These are phyloP conservation scores for Caligus rogercresseyi DNA, from an alignment of 1,140 invertebrate species.

Conservation along the genomic window DNA sequence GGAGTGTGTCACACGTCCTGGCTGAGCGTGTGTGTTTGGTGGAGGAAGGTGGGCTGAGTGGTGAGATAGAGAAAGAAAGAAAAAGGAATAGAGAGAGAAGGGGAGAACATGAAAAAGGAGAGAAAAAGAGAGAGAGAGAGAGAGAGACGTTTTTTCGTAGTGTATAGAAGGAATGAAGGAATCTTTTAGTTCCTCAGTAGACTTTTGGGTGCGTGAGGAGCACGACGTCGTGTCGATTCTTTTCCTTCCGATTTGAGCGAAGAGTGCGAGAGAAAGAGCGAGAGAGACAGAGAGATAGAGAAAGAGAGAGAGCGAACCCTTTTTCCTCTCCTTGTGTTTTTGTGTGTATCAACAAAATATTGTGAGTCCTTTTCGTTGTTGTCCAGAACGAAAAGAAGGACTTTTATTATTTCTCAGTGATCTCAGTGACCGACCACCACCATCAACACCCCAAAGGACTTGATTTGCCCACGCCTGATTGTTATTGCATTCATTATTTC, in stretches of 20 bases:
- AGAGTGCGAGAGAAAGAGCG: too few species aligned
- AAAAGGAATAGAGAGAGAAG: neutral
- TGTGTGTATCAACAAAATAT: too few species aligned
- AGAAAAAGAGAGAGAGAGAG: neutral
- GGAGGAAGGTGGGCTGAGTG: neutral
- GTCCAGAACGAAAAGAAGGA: neutral
- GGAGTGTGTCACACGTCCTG: too few species aligned
- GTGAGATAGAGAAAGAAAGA: neutral
- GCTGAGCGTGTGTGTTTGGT: too few species aligned
- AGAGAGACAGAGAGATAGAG: too few species aligned
- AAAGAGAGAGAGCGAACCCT: neutral
- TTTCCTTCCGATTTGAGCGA: too few species aligned
- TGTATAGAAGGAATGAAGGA: neutral
- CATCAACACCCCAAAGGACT: too few species aligned
- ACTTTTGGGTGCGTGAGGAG: neutral
- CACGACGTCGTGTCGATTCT: neutral
- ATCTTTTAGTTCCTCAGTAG: neutral
- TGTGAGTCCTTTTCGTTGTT: too few species aligned
- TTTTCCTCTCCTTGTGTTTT: neutral
- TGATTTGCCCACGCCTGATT: too few species aligned
- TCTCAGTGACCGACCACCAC: too few species aligned
- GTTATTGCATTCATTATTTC: too few species aligned
- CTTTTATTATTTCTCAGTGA: too few species aligned
- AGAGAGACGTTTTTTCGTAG: neutral
- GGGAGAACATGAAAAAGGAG: neutral